Evolutionary conservation across 2,797 vertebrate genomes (phyloP).

Genomic region (Eulemur mongoz): DNA sequence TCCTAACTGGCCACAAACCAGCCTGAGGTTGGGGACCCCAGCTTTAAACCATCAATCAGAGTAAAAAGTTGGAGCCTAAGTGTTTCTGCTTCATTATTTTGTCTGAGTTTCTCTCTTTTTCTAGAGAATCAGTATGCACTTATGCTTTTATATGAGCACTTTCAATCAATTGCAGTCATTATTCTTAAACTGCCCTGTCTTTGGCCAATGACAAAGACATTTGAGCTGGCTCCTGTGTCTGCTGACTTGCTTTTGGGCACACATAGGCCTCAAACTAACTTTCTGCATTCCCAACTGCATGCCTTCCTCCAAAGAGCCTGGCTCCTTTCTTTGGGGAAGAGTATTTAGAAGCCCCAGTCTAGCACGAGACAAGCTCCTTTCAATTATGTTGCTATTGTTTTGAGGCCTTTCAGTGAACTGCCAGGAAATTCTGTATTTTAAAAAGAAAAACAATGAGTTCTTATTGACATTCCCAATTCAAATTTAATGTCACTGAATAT

Average conservation of each 20-base stretch:
- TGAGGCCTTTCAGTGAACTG: neutral
- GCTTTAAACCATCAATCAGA: neutral
- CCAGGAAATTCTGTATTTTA: neutral
- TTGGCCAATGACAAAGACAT: neutral
- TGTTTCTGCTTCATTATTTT: constrained; percentile 15
- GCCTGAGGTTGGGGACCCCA: no score
- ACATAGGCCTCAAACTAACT: neutral
- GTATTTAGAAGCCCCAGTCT: neutral
- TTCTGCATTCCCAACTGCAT: neutral
- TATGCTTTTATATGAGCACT: neutral
- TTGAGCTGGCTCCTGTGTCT: neutral
- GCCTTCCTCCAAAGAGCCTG: neutral
- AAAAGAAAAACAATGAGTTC: constrained; percentile 14
- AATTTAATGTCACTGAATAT: neutral
- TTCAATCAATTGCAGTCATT: neutral
- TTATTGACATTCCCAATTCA: neutral
- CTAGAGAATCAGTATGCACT: neutral
- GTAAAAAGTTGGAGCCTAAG: neutral
- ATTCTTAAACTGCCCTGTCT: neutral
- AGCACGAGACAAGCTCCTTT: neutral
- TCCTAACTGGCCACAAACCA: no score
- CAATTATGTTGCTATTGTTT: neutral
- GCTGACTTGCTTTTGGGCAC: neutral
- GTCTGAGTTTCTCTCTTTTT: neutral
- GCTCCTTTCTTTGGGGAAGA: neutral